Evolutionary conservation across 2,797 vertebrate species (phyloP), one percentile per base, ranked within the genome.

Genomic region (Syndactyla subalaris): DNA sequence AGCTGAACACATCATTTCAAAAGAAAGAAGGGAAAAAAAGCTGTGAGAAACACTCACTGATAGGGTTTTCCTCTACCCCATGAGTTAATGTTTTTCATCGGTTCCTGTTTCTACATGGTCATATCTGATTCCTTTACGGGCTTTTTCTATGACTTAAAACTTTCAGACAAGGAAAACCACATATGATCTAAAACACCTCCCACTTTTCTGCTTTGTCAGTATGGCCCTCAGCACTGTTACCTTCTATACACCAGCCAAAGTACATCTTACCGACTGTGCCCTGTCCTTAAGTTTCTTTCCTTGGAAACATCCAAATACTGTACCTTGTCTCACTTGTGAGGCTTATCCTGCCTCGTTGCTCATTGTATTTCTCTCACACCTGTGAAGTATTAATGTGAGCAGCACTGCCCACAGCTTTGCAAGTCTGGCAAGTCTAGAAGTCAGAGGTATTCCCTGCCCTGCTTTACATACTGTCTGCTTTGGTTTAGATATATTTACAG

Each of bases 91-190:
- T 92, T 17, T 90, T 85, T 92, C 43, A 71, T 62, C 2, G 1
- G 63, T 90, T 94, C 77, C 74, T 93, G 49, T 92, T 96, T 89
- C 80, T 96, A 20, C 87, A 43, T 54, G 80, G 49, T 85, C 57
- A 92, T 81, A 93, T 71, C 77, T 89, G 67, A 88, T 85, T 95
- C 59, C 30, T 87, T 57, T 75, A 34, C 0, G 49, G 70, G 57
- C 49, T 93, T 95, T 96, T 95, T 88, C 83, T 92, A 10, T 92
- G 92, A 95, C 85, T 90, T 85, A 73, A 94, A 87, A 90, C 54
- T 88, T 95, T 89, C 70, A 62, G 57, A 80, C 65, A 71, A 84
- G 49, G 49, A 94, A 96, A 96, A 88, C 74, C 85, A 58, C 71
- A 22, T 8, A 34, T 41, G 41, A 62, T 67, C 23, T 94, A 61